Conservation (phyloP, 2,797 vertebrate species). For the Enteromius radiatus region DNA sequence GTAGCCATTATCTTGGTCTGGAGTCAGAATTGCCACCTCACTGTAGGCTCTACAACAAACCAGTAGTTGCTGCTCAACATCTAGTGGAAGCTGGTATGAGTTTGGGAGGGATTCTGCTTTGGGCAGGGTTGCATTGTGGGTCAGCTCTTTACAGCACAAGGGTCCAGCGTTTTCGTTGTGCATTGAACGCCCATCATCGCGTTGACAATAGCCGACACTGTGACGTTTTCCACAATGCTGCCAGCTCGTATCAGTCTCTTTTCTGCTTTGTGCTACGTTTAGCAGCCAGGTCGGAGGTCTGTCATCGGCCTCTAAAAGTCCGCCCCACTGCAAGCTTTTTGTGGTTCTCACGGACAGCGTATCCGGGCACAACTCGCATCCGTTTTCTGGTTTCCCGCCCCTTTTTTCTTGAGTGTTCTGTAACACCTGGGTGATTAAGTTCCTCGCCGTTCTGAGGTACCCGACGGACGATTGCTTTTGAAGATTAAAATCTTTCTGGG, state of each 20-base stretch:
- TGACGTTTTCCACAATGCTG: slow-evolving; percentile 43
- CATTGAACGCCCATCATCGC: slow-evolving; percentile 48
- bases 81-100: slow-evolving; percentile 47
- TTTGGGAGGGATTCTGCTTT: slow-evolving; percentile 60
- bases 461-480: slow-evolving; percentile 49
- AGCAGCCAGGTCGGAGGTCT: slow-evolving; percentile 36
- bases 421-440: slow-evolving; percentile 64
- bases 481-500: slow-evolving; percentile 39
- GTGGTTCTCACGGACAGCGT: not conserved
- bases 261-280: slow-evolving; percentile 52
- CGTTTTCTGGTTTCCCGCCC: not conserved
- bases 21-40: slow-evolving; percentile 64
- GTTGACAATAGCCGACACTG: slow-evolving; percentile 62
- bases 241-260: slow-evolving; percentile 29
- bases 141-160: slow-evolving; percentile 61
- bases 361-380: slow-evolving; percentile 40
- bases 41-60: slow-evolving; percentile 50
- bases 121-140: slow-evolving; percentile 61
- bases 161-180: slow-evolving; percentile 71
- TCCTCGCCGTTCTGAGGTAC: slow-evolving; percentile 54
- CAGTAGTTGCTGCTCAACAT: slow-evolving; percentile 48
- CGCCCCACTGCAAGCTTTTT: slow-evolving; percentile 64
- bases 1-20: slow-evolving; percentile 90
- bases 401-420: slow-evolving; percentile 60
- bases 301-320: slow-evolving; percentile 61